Evolutionary conservation across 2,113 vertebrate species (phyloP), one percentile per base, ranked within the genome.

Genomic region (Xyrauchen texanus): DNA sequence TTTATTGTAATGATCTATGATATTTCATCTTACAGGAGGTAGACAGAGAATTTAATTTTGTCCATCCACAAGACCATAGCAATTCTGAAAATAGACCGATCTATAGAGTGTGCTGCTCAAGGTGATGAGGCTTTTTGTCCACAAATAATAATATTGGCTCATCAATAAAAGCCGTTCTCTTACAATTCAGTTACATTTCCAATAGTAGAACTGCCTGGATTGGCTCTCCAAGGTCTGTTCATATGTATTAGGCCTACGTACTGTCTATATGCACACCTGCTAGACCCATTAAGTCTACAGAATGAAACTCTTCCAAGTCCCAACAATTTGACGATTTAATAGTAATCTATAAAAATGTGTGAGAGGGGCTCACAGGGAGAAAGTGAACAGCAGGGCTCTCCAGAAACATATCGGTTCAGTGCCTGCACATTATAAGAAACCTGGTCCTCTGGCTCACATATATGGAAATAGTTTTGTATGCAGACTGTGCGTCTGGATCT

Each of bases 241-340:
- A 68, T 76, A 69, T 80, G 75, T 61, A 61, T 11, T 78, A 34
- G 21, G 21, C 3, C 21, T 34, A 47, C 60, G 66, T 51, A 34
- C 57, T 51, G 67, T 73, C 72, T 71, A 72, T 75, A 69, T 52
- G 75, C 68, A 77, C 85, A 86, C 83, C 83, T 85, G 85, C 78
- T 85, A 84, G 82, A 85, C 53, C 79, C 81, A 86, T 86, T 86
- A 85, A 66, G 75, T 76, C 69, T 68, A 67, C 75, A 42, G 83
- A 60, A 81, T 79, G 67, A 85, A 87, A 81, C 79, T 34, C 65
- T 81, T 86, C 86, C 86, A 87, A 82, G 74, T 83, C 80, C 49
- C 83, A 85, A 86, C 86, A 82, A 87, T 88, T 82, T 85, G 87
- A 88, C 76, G 80, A 88, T 88, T 88, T 88, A 88, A 88, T 85